These are phyloP conservation scores for Antechinus flavipes DNA, from an alignment of 2,113 vertebrate species.

Conservation along the genomic window DNA sequence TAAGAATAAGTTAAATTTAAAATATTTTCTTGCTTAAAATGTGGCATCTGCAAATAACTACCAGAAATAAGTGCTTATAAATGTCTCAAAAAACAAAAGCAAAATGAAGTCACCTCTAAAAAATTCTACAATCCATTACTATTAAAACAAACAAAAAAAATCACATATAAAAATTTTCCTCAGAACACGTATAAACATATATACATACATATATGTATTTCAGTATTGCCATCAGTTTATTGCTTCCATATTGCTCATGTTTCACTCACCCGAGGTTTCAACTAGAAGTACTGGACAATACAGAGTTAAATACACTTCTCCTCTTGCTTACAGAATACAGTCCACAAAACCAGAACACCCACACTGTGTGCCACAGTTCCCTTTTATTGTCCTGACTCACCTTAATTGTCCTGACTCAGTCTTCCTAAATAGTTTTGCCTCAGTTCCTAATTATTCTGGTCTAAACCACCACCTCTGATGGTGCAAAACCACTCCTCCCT, in stretches of 20 bases:
- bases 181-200: conserved; percentile 7
- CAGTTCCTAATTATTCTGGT: too few species aligned
- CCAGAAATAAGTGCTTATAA: conserved; percentile 18
- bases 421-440: too few species aligned
- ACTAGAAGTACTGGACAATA: conserved; percentile 41
- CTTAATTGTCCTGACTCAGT: too few species aligned
- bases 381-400: too few species aligned
- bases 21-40: conserved; percentile 10
- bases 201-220: too few species aligned
- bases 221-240: conserved; percentile 42
- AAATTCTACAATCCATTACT: conserved; percentile 22
- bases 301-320: not conserved
- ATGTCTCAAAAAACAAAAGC: conserved; percentile 23
- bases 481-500: too few species aligned
- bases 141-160: conserved; percentile 47
- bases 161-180: conserved; percentile 33
- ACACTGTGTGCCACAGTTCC: not conserved
- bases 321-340: not conserved
- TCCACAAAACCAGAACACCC: conserved; percentile 19
- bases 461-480: too few species aligned
- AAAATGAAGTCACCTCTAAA: conserved; percentile 31
- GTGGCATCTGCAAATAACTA: not conserved
- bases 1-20: not conserved
- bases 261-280: conserved; percentile 56
- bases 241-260: not conserved